Evolutionary conservation across 2,113 vertebrate species (phyloP).

Genomic region (Gila orcuttii): DNA sequence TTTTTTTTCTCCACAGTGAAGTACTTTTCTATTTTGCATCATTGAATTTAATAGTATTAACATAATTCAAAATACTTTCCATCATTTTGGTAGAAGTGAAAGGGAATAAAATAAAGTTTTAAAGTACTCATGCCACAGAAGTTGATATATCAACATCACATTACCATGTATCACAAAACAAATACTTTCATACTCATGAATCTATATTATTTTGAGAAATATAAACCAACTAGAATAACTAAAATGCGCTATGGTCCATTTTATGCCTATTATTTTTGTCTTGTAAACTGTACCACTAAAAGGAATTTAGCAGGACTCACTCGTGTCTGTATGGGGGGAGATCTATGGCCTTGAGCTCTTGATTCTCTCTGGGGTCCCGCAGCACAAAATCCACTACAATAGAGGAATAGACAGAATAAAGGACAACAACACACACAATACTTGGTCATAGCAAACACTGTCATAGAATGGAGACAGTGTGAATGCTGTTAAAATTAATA

Average conservation of each 20-base stretch:
- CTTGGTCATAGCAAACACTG: background rate
- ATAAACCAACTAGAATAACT: background rate
- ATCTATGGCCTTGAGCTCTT: constrained; percentile 65
- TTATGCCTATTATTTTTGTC: background rate
- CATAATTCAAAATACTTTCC: background rate
- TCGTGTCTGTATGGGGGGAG: constrained; percentile 80
- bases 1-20: background rate
- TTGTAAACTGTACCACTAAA: background rate
- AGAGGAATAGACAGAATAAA: constrained; percentile 46
- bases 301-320: constrained; percentile 69
- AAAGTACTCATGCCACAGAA: background rate
- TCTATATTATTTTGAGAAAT: background rate
- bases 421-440: background rate
- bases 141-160: background rate
- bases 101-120: background rate
- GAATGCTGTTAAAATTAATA: background rate
- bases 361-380: constrained; percentile 74
- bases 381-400: constrained; percentile 85
- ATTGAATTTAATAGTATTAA: background rate
- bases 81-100: background rate
- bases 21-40: background rate
- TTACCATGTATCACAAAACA: background rate
- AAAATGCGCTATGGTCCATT: background rate
- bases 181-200: background rate
- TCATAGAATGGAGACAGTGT: background rate